Conservation (phyloP, 2,888 invertebrate genomes). For the Himalopsyche japonica region DNA sequence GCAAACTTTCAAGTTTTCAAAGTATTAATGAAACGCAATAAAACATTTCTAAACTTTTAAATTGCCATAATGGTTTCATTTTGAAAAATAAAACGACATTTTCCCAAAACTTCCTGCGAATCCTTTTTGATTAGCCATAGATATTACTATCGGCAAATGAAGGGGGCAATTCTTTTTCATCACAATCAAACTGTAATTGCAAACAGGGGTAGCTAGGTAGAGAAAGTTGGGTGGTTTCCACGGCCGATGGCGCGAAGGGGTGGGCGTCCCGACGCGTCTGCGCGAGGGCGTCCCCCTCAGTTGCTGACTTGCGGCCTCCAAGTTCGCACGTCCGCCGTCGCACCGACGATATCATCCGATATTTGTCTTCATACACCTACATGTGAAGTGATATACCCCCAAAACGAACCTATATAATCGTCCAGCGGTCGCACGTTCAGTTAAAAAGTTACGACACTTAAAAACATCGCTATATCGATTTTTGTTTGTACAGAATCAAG, state of each 20-base stretch:
- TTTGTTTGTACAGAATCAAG: neutral
- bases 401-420: conserved; percentile 4
- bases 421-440: neutral
- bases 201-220: conserved; percentile 19
- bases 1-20: no score
- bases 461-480: neutral
- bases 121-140: conserved; percentile 23
- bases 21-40: no score
- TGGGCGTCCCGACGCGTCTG: conserved; percentile 21
- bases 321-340: conserved; percentile 7
- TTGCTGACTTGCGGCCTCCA: conserved; percentile 6
- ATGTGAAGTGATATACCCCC: conserved; percentile 2
- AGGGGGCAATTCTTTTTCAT: conserved; percentile 28
- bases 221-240: neutral
- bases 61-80: no score
- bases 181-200: conserved; percentile 35
- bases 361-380: neutral
- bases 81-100: neutral
- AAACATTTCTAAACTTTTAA: no score
- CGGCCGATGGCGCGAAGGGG: conserved; percentile 4
- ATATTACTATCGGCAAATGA: conserved; percentile 15
- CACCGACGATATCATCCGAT: neutral
- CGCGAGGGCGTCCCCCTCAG: conserved; percentile 20
- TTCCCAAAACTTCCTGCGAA: neutral
- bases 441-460: neutral